Percentiles rank a stretch among this genome's conserved stretches.
Conservation (phyloP, 2,888 invertebrate species). For the Doris montereyensis region DNA sequence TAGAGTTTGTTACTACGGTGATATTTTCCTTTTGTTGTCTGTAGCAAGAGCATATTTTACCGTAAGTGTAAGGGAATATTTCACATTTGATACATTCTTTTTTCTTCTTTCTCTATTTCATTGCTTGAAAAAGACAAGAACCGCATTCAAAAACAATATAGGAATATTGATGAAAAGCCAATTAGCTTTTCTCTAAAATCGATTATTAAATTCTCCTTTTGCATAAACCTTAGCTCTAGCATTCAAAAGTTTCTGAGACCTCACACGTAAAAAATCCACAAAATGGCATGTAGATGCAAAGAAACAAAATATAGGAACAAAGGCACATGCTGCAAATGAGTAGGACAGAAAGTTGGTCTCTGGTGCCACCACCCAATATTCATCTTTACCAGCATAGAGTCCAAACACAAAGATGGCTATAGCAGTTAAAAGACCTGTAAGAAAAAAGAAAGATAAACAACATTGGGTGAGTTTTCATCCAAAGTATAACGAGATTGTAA, state of each 20-base stretch:
- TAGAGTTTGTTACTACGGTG: too few relatives aligned
- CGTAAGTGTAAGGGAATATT: too few relatives aligned
- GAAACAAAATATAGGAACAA: slow-evolving; percentile 75
- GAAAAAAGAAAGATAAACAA: not conserved
- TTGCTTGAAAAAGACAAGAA: too few relatives aligned
- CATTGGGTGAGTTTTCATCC: too few relatives aligned
- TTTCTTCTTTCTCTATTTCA: too few relatives aligned
- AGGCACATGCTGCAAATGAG: slow-evolving; percentile 65
- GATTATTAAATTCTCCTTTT: slow-evolving; percentile 21
- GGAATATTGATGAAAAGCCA: too few relatives aligned
- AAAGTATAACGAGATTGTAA: too few relatives aligned
- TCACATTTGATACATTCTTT: too few relatives aligned
- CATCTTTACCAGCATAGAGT: slow-evolving; percentile 28
- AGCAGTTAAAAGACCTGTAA: slow-evolving; percentile 37
- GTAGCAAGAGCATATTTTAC: too few relatives aligned
- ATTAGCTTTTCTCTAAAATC: not conserved
- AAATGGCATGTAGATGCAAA: slow-evolving; percentile 58
- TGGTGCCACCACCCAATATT: slow-evolving; percentile 41
- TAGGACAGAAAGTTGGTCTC: slow-evolving; percentile 43
- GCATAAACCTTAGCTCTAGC: slow-evolving; percentile 33
- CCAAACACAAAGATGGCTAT: slow-evolving; percentile 40
- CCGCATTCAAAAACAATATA: too few relatives aligned
- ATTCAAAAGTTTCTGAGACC: slow-evolving; percentile 22
- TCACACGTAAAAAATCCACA: slow-evolving; percentile 31
- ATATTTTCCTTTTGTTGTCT: too few relatives aligned